Percentiles rank a stretch among this genome's conserved stretches.
These are phyloP conservation scores for Galaxias olidus DNA, from an alignment of 2,797 vertebrate genomes.

Conservation along the genomic window DNA sequence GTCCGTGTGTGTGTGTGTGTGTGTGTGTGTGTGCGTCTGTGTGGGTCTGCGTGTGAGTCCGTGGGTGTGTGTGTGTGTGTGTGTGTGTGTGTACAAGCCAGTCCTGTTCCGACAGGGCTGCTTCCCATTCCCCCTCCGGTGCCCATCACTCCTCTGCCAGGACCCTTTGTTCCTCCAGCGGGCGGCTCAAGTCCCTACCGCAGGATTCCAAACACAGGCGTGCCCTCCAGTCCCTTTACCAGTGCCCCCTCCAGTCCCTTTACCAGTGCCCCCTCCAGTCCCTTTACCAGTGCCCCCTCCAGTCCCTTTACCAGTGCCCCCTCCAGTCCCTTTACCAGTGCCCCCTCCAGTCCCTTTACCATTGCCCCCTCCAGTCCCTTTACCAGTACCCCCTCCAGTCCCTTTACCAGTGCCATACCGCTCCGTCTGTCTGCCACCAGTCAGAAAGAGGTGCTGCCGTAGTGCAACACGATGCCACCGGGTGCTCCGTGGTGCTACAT, in stretches of 20 bases:
- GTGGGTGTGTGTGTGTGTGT: too few species aligned
- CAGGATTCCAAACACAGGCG: conserved; percentile 71
- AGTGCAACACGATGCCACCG: too few species aligned
- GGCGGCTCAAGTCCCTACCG: conserved; percentile 63
- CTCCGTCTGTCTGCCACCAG: too few species aligned
- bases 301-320: conserved; percentile 42
- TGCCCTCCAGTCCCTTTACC: conserved; percentile 51
- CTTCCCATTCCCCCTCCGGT: conserved; percentile 69
- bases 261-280: conserved; percentile 52
- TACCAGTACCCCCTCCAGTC: conserved; percentile 46
- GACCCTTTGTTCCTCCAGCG: conserved; percentile 67
- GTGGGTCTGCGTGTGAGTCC: too few species aligned
- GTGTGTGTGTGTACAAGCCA: conserved; percentile 55
- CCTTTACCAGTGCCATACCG: conserved; percentile 37
- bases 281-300: conserved; percentile 42
- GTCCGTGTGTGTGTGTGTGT: background rate
- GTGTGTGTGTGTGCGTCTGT: too few species aligned
- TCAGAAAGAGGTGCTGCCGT: too few species aligned
- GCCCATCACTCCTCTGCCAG: conserved; percentile 63
- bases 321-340: conserved; percentile 43
- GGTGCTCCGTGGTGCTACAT: too few species aligned
- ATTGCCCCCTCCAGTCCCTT: conserved; percentile 50
- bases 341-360: too few species aligned
- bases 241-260: background rate
- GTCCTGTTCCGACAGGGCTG: conserved; percentile 60